A percentile compares a stretch with the other conserved stretches of the same genome.
Conservation (phyloP, 2,113 vertebrate species). For the Oreochromis aureus region DNA sequence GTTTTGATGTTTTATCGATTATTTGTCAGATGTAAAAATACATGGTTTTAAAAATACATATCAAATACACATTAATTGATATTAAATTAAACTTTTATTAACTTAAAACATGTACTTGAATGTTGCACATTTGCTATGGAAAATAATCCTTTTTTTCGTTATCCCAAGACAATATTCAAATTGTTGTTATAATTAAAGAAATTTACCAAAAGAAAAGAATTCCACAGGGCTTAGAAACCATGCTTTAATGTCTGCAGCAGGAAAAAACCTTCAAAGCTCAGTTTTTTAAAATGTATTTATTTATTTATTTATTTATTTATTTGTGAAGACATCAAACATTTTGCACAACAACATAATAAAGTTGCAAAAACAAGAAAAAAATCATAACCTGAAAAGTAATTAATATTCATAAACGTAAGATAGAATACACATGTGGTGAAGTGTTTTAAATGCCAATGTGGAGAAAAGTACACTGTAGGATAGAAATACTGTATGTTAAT, state of each 20-base stretch:
- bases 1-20: neutral
- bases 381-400: neutral
- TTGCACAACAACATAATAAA: neutral
- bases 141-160: rapidly evolving
- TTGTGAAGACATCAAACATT: neutral
- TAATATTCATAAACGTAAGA: neutral
- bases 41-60: neutral
- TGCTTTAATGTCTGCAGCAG: neutral
- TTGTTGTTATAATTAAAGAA: neutral
- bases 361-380: neutral
- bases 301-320: neutral
- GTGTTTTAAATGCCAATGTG: neutral
- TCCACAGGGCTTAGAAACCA: neutral
- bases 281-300: rapidly evolving
- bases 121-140: neutral
- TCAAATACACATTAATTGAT: neutral
- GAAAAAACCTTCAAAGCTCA: neutral
- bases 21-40: neutral
- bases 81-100: neutral
- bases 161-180: neutral
- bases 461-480: neutral
- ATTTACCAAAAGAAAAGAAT: neutral
- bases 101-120: neutral
- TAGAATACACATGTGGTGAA: neutral
- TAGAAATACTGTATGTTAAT: neutral